These are phyloP conservation scores for Pheosia tremula DNA, from an alignment of 2,888 invertebrate genomes.

Conservation along the genomic window DNA sequence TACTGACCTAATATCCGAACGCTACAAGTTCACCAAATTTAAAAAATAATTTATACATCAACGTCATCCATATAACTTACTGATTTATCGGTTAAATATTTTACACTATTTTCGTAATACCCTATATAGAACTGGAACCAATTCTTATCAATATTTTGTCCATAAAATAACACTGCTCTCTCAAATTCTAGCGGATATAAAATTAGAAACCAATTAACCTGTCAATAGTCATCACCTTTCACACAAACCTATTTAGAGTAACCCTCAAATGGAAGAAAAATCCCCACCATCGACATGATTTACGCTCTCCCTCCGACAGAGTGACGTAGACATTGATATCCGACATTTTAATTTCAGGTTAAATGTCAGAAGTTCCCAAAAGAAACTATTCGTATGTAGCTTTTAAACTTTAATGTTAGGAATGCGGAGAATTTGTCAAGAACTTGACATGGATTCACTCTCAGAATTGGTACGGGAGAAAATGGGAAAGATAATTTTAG, in stretches of 20 bases:
- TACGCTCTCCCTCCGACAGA: conserved; percentile 53
- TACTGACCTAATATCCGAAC: too few species aligned
- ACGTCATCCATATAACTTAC: too few species aligned
- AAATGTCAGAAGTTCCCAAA: conserved; percentile 65
- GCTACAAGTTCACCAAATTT: too few species aligned
- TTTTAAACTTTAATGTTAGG: conserved; percentile 42
- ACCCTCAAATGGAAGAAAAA: conserved; percentile 39
- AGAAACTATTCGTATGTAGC: conserved; percentile 60
- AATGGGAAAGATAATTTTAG: conserved; percentile 14
- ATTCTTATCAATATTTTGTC: too few species aligned
- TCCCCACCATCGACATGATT: conserved; percentile 57
- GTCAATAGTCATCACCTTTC: conserved; percentile 50
- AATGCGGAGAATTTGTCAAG: conserved; percentile 59
- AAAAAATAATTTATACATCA: too few species aligned
- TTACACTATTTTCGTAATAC: too few species aligned
- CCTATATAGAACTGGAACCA: too few species aligned
- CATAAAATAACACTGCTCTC: conserved; percentile 3
- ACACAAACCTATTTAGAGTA: conserved; percentile 39
- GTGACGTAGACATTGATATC: conserved; percentile 75
- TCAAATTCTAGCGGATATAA: conserved; percentile 26
- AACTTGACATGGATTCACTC: conserved; percentile 37
- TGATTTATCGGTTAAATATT: too few species aligned
- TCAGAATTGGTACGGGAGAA: background rate
- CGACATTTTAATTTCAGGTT: conserved; percentile 82
- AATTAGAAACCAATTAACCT: conserved; percentile 63